Evolutionary conservation across 2,888 invertebrate species (phyloP), one percentile per base, ranked within the genome.

Genomic region (Tolmerus cingulatus): DNA sequence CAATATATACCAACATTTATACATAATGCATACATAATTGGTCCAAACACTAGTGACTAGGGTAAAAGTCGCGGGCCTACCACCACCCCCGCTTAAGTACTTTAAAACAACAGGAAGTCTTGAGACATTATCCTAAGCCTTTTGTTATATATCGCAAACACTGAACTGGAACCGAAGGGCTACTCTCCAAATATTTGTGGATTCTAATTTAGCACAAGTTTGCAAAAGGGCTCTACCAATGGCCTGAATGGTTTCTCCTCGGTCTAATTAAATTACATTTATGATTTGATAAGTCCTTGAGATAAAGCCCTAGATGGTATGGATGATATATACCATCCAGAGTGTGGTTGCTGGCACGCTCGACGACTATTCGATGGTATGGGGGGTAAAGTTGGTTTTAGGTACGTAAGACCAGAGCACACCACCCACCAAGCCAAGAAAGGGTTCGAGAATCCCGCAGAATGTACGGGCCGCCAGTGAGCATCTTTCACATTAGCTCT

Each of bases 181-280:
- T 76, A 77, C 86, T 77, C 76, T 77, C 34, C 86, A 86, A 86
- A 86, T 86, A 86, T 86, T 86, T 86, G 86, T 86, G 77, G 55
- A 86, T 51, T 86, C 86, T 86, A 77, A 77, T 86, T 77, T 86
- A 51, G 86, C 43, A 74, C 37, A 77, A 86, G 77, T 76, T 86
- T 77, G 37, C 76, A 37, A 55, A 86, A 86, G 51, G 86, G 77
- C 30, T 74, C 55, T 77, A 40, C 43, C 55, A 77, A 55, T 77
- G 77, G 86, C 74, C 34, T 77, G 77, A 74, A 34, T 76, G 57
- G 86, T 55, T 86, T 86, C 74, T 86, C 77, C 19, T 86, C 55
- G 86, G 86, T 86, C 86, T 86, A 86, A 86, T 86, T 86, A 86
- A 86, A 86, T 86, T 86, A 86, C 86, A 86, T 76, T 86, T 86